Base-by-base conservation (phyloP, 1,140 invertebrate species). In the Leptinotarsa texana region DNA sequence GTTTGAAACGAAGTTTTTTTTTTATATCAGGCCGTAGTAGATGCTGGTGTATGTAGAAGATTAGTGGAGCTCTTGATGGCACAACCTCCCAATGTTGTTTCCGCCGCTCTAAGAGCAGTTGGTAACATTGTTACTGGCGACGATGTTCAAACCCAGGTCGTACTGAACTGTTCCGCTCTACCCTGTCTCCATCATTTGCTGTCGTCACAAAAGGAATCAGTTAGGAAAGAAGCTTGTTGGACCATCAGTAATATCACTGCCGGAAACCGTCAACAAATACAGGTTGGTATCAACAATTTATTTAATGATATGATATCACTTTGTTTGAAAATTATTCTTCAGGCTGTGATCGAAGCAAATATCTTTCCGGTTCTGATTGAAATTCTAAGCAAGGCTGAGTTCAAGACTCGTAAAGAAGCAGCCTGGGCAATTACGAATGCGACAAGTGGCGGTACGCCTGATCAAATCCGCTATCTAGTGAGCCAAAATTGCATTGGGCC, bases 111-210 rank as follows among this genome's bases (percentile, higher is more conserved):
- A 67, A 88, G 97, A 77, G 97, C 97, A 33, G 96, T 99, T 13
- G 98, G 98, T 27, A 99, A 99, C 84, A 98, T 99, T 81, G 97
- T 99, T 4, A 99, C 97, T 2, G 98, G 98, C 11, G 96, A 99
- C 87, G 98, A 99, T 87, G 89, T 93, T 61, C 97, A 99, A 88
- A 99, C 97, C 48, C 97, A 99, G 89, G 92, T 97, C 22, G 92
- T 97, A 72, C 87, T 98, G 4, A 96, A 98, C 87, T 97, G 95
- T 85, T 92, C 91, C 74, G 97, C 95, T 48, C 87, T 99, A 74
- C 93, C 93, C 1, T 96, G 93, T 84, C 88, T 99, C 63, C 88
- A 93, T 72, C 91, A 94, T 83, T 87, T 99, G 42, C 88, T 99
- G 63, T 89, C 89, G 63, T 93, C 92, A 11, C 83, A 88, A 51